Conservation (phyloP, 2,888 invertebrate genomes). For the Spisula subtruncata region DNA sequence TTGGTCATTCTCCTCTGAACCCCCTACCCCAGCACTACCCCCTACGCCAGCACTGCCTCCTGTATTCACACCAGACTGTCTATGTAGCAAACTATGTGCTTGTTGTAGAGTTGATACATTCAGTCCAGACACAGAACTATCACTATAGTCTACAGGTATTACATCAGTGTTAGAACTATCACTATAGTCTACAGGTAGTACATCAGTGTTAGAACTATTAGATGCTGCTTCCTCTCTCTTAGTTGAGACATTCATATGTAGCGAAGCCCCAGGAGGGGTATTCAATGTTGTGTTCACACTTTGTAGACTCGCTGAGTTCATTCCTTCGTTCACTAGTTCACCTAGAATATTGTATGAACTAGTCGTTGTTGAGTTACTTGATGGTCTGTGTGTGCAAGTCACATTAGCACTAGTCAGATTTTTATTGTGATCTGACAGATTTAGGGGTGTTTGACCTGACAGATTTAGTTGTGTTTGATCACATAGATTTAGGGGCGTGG, state of each 20-base stretch:
- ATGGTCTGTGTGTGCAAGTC: background rate
- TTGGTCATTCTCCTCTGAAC: conserved; percentile 53
- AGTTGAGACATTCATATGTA: background rate
- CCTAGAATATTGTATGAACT: background rate
- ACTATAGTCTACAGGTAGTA: background rate
- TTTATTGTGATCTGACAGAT: background rate
- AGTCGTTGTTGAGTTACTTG: background rate
- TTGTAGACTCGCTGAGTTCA: background rate
- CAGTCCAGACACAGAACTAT: background rate
- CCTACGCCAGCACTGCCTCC: background rate
- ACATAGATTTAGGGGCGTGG: background rate
- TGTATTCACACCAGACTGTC: background rate
- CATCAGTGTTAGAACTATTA: background rate
- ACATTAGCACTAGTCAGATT: background rate
- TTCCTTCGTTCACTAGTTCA: background rate
- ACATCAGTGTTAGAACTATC: background rate
- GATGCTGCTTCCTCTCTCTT: background rate
- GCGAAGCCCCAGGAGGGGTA: too few species aligned
- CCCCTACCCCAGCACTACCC: too few species aligned
- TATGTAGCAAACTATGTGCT: background rate
- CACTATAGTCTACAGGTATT: background rate
- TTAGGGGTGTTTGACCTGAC: background rate
- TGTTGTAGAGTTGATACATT: background rate
- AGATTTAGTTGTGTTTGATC: background rate
- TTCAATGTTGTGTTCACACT: background rate